These are phyloP conservation scores for Drosophila ustulata DNA, from an alignment of 2,888 invertebrate genomes.

Conservation along the genomic window DNA sequence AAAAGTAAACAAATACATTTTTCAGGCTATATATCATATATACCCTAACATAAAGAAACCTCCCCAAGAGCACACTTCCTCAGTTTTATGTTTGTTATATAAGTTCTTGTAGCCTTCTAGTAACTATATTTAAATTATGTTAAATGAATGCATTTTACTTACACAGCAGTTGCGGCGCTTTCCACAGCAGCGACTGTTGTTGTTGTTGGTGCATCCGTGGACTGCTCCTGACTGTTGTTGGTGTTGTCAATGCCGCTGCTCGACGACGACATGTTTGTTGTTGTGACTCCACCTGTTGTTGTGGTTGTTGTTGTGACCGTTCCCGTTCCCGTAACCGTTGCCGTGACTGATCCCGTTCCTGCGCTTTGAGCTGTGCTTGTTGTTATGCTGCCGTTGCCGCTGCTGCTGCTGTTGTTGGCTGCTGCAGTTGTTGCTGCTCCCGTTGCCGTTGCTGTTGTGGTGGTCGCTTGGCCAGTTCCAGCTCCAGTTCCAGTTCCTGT, in stretches of 20 bases:
- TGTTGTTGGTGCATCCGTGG: constrained; percentile 27
- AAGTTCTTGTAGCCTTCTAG: no score
- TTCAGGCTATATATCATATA: neutral
- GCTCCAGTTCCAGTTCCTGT: constrained; percentile 64
- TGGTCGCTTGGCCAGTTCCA: constrained; percentile 62
- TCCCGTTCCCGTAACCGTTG: constrained; percentile 45
- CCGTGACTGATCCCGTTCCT: constrained; percentile 46
- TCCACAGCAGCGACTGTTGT: constrained; percentile 63
- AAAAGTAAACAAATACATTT: constrained; percentile 34
- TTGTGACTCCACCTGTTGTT: constrained; percentile 39
- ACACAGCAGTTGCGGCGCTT: constrained; percentile 57
- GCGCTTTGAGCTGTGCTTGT: constrained; percentile 64
- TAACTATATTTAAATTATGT: no score
- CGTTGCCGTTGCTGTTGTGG: constrained; percentile 37
- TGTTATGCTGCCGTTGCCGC: constrained; percentile 54
- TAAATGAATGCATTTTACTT: constrained; percentile 38
- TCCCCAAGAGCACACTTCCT: no score
- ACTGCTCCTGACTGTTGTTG: constrained; percentile 44
- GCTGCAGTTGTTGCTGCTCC: constrained; percentile 45
- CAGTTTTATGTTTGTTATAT: no score
- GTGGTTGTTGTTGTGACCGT: constrained; percentile 39
- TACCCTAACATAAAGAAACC: neutral
- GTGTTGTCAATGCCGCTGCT: constrained; percentile 55
- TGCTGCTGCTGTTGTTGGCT: constrained; percentile 54
- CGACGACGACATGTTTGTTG: constrained; percentile 62